A percentile compares a stretch with the other conserved stretches of the same genome.
Conservation (phyloP, 1,140 invertebrate species). For the Drosophila setifemur region DNA sequence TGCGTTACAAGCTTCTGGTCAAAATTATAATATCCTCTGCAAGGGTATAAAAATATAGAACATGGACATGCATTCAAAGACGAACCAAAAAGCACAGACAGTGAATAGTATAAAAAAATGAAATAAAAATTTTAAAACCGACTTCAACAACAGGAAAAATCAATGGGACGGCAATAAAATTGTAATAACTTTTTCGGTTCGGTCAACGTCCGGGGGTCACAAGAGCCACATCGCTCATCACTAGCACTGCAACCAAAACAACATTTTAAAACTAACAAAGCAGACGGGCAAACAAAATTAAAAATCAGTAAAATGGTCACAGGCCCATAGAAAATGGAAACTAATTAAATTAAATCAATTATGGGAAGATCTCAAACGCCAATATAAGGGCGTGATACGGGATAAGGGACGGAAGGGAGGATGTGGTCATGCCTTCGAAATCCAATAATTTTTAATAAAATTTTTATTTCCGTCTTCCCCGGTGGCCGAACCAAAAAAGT, state of each 20-base stretch:
- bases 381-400: conserved; percentile 14
- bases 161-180: conserved; percentile 57
- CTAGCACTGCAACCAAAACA: conserved; percentile 35
- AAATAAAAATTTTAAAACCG: conserved; percentile 50
- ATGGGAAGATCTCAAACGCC: conserved; percentile 13
- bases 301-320: conserved; percentile 61
- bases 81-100: conserved; percentile 11
- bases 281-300: conserved; percentile 53
- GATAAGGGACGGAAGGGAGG: neutral
- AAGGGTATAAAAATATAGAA: conserved; percentile 23
- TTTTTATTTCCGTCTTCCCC: conserved; percentile 34
- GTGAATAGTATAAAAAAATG: neutral
- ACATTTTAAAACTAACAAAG: conserved; percentile 54
- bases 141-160: conserved; percentile 18
- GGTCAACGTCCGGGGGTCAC: conserved; percentile 43
- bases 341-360: conserved; percentile 77
- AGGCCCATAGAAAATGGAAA: conserved; percentile 46
- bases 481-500: conserved; percentile 23
- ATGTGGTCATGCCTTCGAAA: conserved; percentile 32
- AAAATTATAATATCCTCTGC: too few relatives aligned
- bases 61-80: conserved; percentile 50
- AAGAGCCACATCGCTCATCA: conserved; percentile 50
- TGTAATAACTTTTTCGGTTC: conserved; percentile 60
- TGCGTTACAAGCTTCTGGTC: too few relatives aligned
- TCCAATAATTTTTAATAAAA: conserved; percentile 40